A percentile compares a stretch with the other conserved stretches of the same genome.
phyloP scores from a whole-genome alignment of 2,888 invertebrate species.

The Spisula subtruncata region DNA sequence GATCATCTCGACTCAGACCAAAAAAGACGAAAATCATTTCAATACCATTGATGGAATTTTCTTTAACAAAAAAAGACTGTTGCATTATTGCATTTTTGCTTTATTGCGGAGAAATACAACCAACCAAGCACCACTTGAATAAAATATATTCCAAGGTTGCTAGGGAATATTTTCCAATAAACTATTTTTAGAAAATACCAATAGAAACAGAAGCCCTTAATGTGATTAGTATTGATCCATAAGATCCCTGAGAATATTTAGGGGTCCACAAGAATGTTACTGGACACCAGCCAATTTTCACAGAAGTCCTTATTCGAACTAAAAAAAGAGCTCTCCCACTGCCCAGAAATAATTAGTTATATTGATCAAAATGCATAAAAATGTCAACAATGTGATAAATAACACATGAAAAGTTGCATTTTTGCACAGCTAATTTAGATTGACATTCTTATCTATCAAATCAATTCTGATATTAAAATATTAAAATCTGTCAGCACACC shows the following conservation, averaged over 20 bases:
- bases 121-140: not conserved
- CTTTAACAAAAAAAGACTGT: not conserved
- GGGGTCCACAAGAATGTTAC: not conserved
- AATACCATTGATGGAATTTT: not conserved
- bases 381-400: not conserved
- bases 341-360: not conserved
- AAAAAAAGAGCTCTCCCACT: no score
- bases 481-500: no score
- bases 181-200: constrained; percentile 9
- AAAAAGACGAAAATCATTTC: not conserved
- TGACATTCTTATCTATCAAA: not conserved
- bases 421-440: not conserved
- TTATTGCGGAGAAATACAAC: not conserved
- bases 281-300: not conserved
- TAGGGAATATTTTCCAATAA: constrained; percentile 8
- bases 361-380: constrained; percentile 3
- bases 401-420: not conserved
- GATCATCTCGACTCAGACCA: not conserved
- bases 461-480: no score
- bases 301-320: not conserved
- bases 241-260: not conserved
- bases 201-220: constrained; percentile 1
- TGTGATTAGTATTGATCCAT: constrained; percentile 22
- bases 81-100: not conserved
- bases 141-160: not conserved